phyloP scores from a whole-genome alignment of 1,140 invertebrate species.

The Aleiodes sp. region DNA sequence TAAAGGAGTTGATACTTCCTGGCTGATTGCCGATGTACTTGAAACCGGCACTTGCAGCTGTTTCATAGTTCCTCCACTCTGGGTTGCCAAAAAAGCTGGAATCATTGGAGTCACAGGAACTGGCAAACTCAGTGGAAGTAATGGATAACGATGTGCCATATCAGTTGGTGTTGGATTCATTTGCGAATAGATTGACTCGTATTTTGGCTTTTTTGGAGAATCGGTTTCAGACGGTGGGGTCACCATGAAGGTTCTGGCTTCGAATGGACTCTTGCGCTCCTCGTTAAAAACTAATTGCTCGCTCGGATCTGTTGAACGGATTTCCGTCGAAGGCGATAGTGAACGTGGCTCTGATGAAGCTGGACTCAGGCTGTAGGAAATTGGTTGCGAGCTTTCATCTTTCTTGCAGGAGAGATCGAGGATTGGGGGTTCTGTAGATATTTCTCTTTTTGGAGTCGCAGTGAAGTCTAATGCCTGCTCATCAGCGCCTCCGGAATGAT shows the following conservation, averaged over 20 bases:
- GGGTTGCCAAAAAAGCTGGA: not conserved
- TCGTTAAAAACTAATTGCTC: not conserved
- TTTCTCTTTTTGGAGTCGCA: not conserved
- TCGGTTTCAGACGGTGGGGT: constrained; percentile 52
- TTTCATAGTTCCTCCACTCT: not conserved
- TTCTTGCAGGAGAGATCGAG: constrained; percentile 47
- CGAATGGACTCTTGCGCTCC: constrained; percentile 41
- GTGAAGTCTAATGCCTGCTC: constrained; percentile 34
- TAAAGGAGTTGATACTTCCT: not conserved
- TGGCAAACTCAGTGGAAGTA: constrained; percentile 24
- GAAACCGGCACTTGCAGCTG: constrained; percentile 11
- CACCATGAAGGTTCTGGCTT: constrained; percentile 42
- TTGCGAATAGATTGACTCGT: constrained; percentile 35
- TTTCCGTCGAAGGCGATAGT: not conserved
- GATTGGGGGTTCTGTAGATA: not conserved
- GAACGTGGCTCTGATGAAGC: constrained; percentile 17
- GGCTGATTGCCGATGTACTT: not conserved
- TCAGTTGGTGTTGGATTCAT: not conserved
- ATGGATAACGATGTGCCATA: constrained; percentile 19
- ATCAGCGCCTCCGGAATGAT: not conserved
- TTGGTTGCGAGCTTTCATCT: not conserved
- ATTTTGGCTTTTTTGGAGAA: constrained; percentile 43
- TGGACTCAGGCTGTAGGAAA: constrained; percentile 24
- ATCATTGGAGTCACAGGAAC: constrained; percentile 18
- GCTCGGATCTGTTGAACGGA: not conserved